A percentile compares a stretch with the other conserved stretches of the same genome.
These are phyloP conservation scores for Bombyx huttoni DNA, from an alignment of 2,888 invertebrate genomes.

Conservation along the genomic window DNA sequence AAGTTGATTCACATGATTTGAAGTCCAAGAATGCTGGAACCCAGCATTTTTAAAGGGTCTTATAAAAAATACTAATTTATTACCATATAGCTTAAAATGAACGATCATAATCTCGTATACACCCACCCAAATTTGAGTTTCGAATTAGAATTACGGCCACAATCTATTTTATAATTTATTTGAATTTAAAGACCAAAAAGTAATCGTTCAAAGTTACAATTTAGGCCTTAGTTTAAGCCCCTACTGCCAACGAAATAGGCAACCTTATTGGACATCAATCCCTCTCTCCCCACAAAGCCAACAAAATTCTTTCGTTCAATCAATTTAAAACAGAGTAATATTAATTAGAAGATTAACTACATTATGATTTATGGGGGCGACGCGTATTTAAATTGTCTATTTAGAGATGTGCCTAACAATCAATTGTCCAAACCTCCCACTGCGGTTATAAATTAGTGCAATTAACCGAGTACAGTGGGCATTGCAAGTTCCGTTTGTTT, in stretches of 20 bases:
- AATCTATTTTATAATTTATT: too few species aligned
- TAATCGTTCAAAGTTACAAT: too few species aligned
- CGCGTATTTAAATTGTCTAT: constrained; percentile 21
- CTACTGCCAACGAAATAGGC: not conserved
- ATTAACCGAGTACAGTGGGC: constrained; percentile 27
- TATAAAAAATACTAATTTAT: too few species aligned
- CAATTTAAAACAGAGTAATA: not conserved
- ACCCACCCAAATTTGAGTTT: too few species aligned
- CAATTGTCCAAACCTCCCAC: constrained; percentile 51
- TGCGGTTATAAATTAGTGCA: constrained; percentile 49
- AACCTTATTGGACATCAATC: not conserved
- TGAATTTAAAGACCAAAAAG: too few species aligned
- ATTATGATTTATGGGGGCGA: constrained; percentile 1
- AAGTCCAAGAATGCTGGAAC: too few species aligned
- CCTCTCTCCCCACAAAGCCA: not conserved
- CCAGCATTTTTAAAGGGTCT: too few species aligned
- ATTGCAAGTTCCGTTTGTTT: not conserved
- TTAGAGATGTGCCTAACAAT: constrained; percentile 26
- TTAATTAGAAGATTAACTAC: not conserved
- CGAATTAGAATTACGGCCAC: too few species aligned
- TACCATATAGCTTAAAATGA: too few species aligned
- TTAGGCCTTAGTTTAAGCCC: too few species aligned
- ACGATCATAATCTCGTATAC: too few species aligned
- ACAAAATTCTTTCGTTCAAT: not conserved
- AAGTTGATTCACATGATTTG: too few species aligned